phyloP scores from a whole-genome alignment of 2,888 invertebrate genomes.

The Phlogophora meticulosa region DNA sequence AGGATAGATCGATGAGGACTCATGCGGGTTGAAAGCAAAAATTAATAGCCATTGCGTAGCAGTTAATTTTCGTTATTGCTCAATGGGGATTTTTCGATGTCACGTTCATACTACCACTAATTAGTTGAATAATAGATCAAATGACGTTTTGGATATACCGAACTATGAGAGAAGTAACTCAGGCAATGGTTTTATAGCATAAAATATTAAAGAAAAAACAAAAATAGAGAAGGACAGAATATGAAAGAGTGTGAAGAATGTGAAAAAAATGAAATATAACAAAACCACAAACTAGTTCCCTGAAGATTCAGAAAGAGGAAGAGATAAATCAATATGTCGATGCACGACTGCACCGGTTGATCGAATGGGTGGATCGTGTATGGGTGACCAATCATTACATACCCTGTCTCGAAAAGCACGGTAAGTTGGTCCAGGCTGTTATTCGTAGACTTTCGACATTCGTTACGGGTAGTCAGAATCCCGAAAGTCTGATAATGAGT shows the following conservation, averaged over 20 bases:
- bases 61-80: slow-evolving; percentile 47
- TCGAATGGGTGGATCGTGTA: too few relatives aligned
- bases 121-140: not conserved
- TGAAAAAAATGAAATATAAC: not conserved
- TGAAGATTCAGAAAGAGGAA: not conserved
- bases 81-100: slow-evolving; percentile 21
- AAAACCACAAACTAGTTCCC: not conserved
- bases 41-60: slow-evolving; percentile 63
- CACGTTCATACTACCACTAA: not conserved
- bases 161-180: not conserved
- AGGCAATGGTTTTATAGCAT: not conserved
- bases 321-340: not conserved
- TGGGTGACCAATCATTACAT: too few relatives aligned
- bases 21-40: slow-evolving; percentile 80
- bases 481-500: too few relatives aligned
- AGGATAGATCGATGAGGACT: slow-evolving; percentile 79
- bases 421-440: too few relatives aligned
- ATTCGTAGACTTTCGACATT: too few relatives aligned
- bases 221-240: not conserved
- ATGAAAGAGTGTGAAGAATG: not conserved
- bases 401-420: too few relatives aligned
- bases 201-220: not conserved
- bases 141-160: not conserved
- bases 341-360: too few relatives aligned
- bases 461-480: too few relatives aligned